Conservation (phyloP, 2,888 invertebrate species). For the Syritta pipiens region DNA sequence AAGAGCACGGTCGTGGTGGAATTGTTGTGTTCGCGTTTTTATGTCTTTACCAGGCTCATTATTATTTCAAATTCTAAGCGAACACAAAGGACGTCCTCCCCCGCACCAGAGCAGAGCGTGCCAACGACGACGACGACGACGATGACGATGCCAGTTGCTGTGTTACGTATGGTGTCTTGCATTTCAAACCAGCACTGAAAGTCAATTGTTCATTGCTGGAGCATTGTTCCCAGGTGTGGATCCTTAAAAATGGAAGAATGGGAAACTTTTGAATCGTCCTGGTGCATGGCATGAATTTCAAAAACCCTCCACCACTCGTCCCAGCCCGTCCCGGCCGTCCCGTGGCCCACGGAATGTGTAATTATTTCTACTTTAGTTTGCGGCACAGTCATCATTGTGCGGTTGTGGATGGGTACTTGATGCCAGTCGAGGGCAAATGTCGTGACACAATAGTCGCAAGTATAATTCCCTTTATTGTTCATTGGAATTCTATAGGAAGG, state of each 20-base stretch:
- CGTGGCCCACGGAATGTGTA: conserved; percentile 53
- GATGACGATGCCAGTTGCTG: conserved; percentile 32
- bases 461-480: conserved; percentile 59
- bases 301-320: conserved; percentile 3
- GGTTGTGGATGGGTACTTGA: conserved; percentile 7
- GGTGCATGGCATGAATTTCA: conserved; percentile 38
- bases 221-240: conserved; percentile 64
- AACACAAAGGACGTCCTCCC: conserved; percentile 47
- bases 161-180: conserved; percentile 53
- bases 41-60: conserved; percentile 65
- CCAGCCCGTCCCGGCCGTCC: neutral
- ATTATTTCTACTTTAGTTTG: conserved; percentile 62
- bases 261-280: conserved; percentile 47
- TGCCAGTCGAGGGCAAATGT: conserved; percentile 49
- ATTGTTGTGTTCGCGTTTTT: conserved; percentile 61
- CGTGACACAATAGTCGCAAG: conserved; percentile 45
- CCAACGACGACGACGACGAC: neutral
- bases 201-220: conserved; percentile 66
- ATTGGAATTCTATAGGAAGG: conserved; percentile 21
- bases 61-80: conserved; percentile 66
- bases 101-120: neutral
- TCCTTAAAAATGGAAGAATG: conserved; percentile 58
- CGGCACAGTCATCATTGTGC: conserved; percentile 4
- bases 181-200: conserved; percentile 48
- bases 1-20: neutral